phyloP scores from a whole-genome alignment of 2,888 invertebrate species.

The Catocala fraxini region DNA sequence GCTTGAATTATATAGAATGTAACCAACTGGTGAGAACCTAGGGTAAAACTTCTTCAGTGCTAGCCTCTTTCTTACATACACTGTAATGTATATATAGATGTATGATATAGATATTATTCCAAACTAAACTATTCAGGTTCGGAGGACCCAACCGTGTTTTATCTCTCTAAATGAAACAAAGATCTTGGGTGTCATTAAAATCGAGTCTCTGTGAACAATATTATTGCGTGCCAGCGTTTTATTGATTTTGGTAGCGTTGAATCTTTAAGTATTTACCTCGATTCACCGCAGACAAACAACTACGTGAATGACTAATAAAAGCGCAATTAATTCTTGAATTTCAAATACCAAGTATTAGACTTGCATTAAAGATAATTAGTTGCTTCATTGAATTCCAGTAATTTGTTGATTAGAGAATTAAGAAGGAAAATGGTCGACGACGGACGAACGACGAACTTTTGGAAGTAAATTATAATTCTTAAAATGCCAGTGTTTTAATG shows the following conservation, averaged over 20 bases:
- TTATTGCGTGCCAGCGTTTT: constrained; percentile 9
- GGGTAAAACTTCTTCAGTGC: no score
- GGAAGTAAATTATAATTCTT: no score
- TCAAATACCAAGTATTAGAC: constrained; percentile 18
- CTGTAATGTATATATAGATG: no score
- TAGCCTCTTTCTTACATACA: no score
- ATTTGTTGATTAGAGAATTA: constrained; percentile 1
- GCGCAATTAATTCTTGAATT: constrained; percentile 26
- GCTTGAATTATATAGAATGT: no score
- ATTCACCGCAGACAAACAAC: constrained; percentile 10
- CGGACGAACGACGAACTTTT: not conserved
- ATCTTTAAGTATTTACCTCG: constrained; percentile 30
- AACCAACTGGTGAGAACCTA: no score
- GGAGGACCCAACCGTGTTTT: no score
- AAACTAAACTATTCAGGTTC: no score
- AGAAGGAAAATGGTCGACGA: not conserved
- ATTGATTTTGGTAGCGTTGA: constrained; percentile 35
- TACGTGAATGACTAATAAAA: constrained; percentile 21
- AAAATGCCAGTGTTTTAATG: no score
- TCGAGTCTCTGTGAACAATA: not conserved
- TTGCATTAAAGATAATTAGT: constrained; percentile 24
- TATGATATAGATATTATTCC: no score
- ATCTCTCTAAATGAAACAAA: no score
- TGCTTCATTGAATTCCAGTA: constrained; percentile 18
- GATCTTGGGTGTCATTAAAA: not conserved